A percentile compares a stretch with the other conserved stretches of the same genome.
phyloP scores from a whole-genome alignment of 2,797 vertebrate species.

The Botia almorhae region DNA sequence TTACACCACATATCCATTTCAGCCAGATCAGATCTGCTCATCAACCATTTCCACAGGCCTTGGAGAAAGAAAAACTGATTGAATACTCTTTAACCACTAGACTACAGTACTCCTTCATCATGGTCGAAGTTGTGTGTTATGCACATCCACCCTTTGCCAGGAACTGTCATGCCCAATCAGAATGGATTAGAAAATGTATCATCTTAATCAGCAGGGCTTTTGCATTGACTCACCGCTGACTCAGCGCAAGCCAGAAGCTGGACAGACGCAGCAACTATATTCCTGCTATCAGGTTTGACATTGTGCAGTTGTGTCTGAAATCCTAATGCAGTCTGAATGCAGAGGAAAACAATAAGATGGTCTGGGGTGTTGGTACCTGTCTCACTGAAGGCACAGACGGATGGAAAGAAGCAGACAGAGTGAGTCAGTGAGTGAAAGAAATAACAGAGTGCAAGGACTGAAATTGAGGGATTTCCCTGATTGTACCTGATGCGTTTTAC shows the following conservation, averaged over 20 bases:
- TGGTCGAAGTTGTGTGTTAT: neutral
- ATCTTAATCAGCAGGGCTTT: neutral
- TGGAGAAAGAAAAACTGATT: conserved; percentile 8
- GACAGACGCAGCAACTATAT: neutral
- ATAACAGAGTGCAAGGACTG: neutral
- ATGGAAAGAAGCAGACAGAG: neutral
- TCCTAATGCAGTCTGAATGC: neutral
- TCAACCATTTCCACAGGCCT: conserved; percentile 12
- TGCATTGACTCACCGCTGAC: neutral
- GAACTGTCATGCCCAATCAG: neutral
- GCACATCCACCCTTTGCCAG: neutral
- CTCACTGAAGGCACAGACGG: neutral
- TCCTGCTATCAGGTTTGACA: neutral
- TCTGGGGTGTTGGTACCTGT: neutral
- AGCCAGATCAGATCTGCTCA: conserved; percentile 1
- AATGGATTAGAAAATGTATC: neutral
- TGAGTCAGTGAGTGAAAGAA: neutral
- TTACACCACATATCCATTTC: neutral
- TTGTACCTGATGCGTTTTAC: neutral
- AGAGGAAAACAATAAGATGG: neutral
- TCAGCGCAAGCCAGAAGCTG: neutral
- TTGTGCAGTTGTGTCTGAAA: neutral
- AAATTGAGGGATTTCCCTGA: conserved; percentile 1
- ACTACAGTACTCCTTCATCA: neutral
- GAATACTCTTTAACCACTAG: conserved; percentile 47